Evolutionary conservation across 2,888 invertebrate species (phyloP), one percentile per base, ranked within the genome.

Genomic region (Pecten maximus): DNA sequence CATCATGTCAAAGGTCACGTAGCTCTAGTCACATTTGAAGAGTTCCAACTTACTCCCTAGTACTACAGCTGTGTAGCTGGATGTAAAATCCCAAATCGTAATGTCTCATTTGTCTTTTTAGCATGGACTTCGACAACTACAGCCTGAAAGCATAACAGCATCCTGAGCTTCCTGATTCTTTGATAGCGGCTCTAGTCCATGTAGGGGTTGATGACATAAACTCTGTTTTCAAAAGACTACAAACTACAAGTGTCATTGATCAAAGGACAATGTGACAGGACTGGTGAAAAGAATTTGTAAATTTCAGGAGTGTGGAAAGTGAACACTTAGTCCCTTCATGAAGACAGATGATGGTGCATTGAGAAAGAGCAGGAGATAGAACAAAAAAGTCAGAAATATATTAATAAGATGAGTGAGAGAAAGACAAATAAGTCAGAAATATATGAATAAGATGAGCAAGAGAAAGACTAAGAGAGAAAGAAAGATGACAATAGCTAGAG

Each of bases 91-190:
- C 23, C 23, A 60, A 74, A 35, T 74, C 28, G 12, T 74, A 10
- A 35, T 23, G 23, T 35, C 15, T 28, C 1, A 8, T 28, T 74
- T 74, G 0, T 74, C 28, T 8, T 74, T 74, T 10, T 28, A 74
- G 74, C 74, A 74, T 74, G 74, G 74, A 12, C 74, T 74, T 8
- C 74, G 74, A 35, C 74, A 74, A 23, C 35, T 74, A 74, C 74
- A 74, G 74, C 74, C 74, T 23, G 74, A 74, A 35, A 35, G 74
- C 35, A 74, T 74, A 28, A 74, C 74, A 74, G 74, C 74, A 12
- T 74, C 74, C 74, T 74, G 74, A 74, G 28, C 23, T 12, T 74
- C 16, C 8, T 35, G 74, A 8, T 35, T 74, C 15, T 28, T 35
- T 74, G 15, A 74, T 0, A 74, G 1, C n/a, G 23, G 19, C 6